These are phyloP conservation scores for Ptyas mucosa DNA, from an alignment of 2,113 vertebrate genomes.

Conservation along the genomic window DNA sequence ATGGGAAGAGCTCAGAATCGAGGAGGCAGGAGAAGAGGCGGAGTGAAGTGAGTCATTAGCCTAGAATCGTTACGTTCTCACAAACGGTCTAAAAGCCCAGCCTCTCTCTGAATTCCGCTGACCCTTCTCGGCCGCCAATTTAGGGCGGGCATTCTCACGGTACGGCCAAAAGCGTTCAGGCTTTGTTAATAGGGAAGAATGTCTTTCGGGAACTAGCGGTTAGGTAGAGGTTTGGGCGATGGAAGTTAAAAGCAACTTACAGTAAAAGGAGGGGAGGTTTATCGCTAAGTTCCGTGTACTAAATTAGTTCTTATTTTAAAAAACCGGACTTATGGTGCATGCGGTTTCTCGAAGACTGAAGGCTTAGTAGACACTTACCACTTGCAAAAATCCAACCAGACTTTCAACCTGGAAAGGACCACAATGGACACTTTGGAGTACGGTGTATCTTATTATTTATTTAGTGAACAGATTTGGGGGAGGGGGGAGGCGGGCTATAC, in stretches of 20 bases:
- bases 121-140: no score
- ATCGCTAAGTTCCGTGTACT: constrained; percentile 51
- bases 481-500: not conserved
- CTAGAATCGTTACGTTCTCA: not conserved
- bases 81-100: not conserved
- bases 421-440: no score
- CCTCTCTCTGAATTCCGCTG: not conserved
- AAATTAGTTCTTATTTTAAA: constrained; percentile 60
- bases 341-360: constrained; percentile 44
- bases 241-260: constrained; percentile 38
- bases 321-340: constrained; percentile 52
- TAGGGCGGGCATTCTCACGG: not conserved
- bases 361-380: constrained; percentile 55
- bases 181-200: not conserved
- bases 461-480: not conserved
- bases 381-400: constrained; percentile 69
- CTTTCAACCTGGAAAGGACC: constrained; percentile 1
- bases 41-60: no score
- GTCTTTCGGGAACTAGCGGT: not conserved
- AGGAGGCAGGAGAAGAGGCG: no score
- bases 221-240: not conserved
- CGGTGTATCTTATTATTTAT: not conserved
- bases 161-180: not conserved
- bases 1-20: not conserved
- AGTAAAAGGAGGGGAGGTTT: not conserved